Evolutionary conservation across 1,140 invertebrate species (phyloP), one percentile per base, ranked within the genome.

Genomic region (Bombus vancouverensis): DNA sequence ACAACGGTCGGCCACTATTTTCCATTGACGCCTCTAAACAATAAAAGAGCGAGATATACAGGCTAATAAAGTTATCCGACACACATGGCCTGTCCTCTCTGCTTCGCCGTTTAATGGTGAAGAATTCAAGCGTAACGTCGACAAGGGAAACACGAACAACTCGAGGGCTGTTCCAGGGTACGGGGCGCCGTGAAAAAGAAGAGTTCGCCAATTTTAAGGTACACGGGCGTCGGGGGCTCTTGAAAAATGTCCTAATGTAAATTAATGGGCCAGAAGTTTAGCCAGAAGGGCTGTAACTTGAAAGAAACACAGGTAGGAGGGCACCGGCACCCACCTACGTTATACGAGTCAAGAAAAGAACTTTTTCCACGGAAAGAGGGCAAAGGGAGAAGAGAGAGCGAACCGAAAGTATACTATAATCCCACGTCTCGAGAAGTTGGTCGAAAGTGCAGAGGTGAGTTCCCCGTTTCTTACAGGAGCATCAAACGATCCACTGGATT

Each of bases 221-320:
- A 86, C 82, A 86, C 88, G 84, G 66, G 81, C 76, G 65, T 85
- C 57, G 68, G 83, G 47, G 47, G 82, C 89, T 91, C 90, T 92
- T 93, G 91, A 92, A 92, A 93, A 93, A 93, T 93, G 91, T 90
- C 91, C 90, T 91, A 91, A 91, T 93, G 91, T 90, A 92, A 93
- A 93, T 94, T 94, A 94, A 93, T 93, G 91, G 91, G 78, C 85
- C 88, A 88, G 88, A 93, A 93, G 93, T 93, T 93, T 91, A 81
- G 89, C 83, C 79, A 72, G 84, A 82, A 91, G 81, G 79, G 82
- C 85, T 89, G 81, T 85, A 87, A 84, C 87, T 81, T 65, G 87
- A 89, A 89, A 84, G 89, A 89, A 91, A 90, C 90, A 87, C 87
- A 89, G 89, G 82, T 90, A 87, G 79, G 59, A 76, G 88, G 53